Evolutionary conservation across 2,797 vertebrate genomes (phyloP).

Genomic region (Diplodus sargus): DNA sequence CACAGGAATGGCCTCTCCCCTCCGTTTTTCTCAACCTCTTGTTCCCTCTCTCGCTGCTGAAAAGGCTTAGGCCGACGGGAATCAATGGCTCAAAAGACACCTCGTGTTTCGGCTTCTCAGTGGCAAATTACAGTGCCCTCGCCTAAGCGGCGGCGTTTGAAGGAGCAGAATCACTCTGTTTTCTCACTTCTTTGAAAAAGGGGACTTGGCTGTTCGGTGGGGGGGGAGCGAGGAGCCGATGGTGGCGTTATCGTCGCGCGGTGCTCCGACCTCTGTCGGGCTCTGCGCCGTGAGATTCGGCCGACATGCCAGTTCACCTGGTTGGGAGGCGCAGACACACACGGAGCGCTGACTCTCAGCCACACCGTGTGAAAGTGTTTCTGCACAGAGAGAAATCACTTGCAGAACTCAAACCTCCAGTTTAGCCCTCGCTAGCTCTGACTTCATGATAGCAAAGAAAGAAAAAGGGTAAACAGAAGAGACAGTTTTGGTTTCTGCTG

Average conservation of each 20-base stretch:
- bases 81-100: constrained; percentile 65
- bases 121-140: constrained; percentile 60
- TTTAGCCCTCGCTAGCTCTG: constrained; percentile 20
- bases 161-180: constrained; percentile 38
- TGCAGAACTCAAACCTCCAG: constrained; percentile 39
- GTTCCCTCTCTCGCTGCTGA: constrained; percentile 22
- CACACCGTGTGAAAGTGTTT: too few relatives aligned
- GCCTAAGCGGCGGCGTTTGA: constrained; percentile 36
- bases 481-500: constrained; percentile 33
- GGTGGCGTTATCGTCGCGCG: constrained; percentile 15
- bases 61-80: constrained; percentile 59
- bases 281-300: constrained; percentile 12
- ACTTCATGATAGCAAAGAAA: constrained; percentile 18
- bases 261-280: constrained; percentile 46
- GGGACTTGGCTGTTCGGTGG: constrained; percentile 30
- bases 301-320: constrained; percentile 33
- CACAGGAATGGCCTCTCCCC: constrained; percentile 27
- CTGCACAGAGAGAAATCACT: constrained; percentile 25
- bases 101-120: constrained; percentile 53
- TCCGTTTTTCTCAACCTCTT: constrained; percentile 11
- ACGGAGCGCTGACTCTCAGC: not conserved
- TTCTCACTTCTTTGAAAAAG: constrained; percentile 54
- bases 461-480: constrained; percentile 24
- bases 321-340: constrained; percentile 6
- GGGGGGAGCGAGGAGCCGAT: constrained; percentile 24